These are phyloP conservation scores for Elaphurus davidianus DNA, from an alignment of 2,113 vertebrate genomes.

Conservation along the genomic window DNA sequence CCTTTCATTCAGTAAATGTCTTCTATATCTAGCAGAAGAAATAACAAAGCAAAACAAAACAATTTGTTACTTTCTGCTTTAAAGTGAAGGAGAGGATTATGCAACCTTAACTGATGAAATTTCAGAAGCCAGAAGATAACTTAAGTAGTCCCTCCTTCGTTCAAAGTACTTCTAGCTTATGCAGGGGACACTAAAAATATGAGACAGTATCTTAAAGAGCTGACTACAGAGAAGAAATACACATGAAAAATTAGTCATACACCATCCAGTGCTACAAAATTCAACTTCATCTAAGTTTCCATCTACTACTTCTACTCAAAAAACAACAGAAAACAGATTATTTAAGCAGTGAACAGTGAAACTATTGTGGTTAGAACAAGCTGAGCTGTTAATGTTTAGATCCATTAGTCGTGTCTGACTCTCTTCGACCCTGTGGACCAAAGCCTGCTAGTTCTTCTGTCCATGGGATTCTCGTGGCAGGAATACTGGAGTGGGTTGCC, in stretches of 20 bases:
- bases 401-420: background rate
- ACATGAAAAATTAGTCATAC: background rate
- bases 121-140: background rate
- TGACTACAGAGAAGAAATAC: background rate
- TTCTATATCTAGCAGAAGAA: slow-evolving; percentile 10
- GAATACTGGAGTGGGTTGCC: background rate
- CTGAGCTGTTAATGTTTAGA: background rate
- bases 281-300: background rate
- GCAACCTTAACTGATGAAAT: background rate
- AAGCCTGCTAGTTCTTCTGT: background rate
- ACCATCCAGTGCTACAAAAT: background rate
- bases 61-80: background rate
- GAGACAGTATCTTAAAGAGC: background rate
- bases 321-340: background rate
- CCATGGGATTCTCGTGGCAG: background rate
- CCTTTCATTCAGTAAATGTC: background rate
- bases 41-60: slow-evolving; percentile 32
- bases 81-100: background rate
- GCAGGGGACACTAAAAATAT: background rate
- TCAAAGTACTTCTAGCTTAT: background rate
- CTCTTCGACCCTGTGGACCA: background rate
- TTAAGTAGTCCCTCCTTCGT: background rate
- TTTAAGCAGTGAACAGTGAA: background rate
- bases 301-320: background rate
- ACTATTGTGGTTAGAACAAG: background rate